phyloP scores from a whole-genome alignment of 2,797 vertebrate species.

The Phrynocephalus vlangalii region DNA sequence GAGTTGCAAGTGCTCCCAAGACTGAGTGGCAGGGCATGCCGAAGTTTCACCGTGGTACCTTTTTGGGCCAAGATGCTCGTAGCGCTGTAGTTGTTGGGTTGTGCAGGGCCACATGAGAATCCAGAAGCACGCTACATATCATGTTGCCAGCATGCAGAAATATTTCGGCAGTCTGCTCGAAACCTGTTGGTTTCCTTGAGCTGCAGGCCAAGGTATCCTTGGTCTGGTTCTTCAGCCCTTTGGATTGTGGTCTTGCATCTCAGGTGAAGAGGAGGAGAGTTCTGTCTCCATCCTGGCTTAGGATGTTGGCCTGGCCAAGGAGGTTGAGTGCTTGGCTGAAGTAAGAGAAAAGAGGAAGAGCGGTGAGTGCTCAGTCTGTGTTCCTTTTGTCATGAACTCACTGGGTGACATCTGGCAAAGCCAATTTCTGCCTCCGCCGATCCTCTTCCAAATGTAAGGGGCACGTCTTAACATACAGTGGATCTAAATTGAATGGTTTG shows the following conservation, averaged over 20 bases:
- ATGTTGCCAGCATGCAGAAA: conserved; percentile 13
- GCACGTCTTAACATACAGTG: neutral
- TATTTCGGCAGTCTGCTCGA: neutral
- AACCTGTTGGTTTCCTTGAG: rapidly evolving
- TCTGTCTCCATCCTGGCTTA: neutral
- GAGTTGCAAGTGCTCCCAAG: neutral
- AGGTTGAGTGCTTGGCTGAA: neutral
- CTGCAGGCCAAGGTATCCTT: too few relatives aligned
- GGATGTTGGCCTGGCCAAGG: neutral
- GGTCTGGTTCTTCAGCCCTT: neutral
- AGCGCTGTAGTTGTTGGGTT: conserved; percentile 41
- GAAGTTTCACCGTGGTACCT: neutral
- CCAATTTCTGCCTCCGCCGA: neutral
- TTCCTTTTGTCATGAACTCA: too few relatives aligned
- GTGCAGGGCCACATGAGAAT: conserved; percentile 39
- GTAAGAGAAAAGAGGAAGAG: neutral
- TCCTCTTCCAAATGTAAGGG: neutral
- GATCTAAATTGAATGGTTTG: neutral
- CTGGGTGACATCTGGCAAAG: neutral
- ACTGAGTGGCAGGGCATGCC: conserved; percentile 43
- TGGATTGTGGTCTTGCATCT: neutral
- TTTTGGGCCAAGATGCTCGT: conserved; percentile 34
- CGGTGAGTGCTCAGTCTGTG: neutral
- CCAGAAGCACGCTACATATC: conserved; percentile 21
- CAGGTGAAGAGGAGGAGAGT: too few relatives aligned